Base-by-base conservation (phyloP, 2,113 vertebrate genomes). In the Zapus hudsonius region DNA sequence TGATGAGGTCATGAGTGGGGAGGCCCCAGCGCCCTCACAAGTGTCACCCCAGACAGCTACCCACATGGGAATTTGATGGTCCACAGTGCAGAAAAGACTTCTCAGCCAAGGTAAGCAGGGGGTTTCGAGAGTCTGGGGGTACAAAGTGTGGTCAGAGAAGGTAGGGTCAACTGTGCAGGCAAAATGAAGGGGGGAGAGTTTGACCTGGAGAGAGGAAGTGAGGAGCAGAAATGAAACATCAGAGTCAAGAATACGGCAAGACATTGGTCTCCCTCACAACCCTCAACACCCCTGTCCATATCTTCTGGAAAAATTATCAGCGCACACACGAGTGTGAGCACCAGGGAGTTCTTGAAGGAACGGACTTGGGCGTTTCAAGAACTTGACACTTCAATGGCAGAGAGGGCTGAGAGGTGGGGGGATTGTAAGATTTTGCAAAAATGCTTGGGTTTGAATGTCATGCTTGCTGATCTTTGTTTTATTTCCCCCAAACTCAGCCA, bases 321-420 rank as follows among this genome's bases (percentile, higher is more conserved):
- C 44, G 3, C 16, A 16, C 40, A 5, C 0, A 0, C 17, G 47
- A 13, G 25, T 22, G 19, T 52, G 6, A 12, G 59, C 23, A 6
- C n/a, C 5, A 27, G 25, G 16, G 73, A 36, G 38, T 22, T 70
- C 52, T 36, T 25, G 19, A 42, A 72, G 23, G 25, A 61, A 47
- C 38, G 27, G 13, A 27, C 17, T 0, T n/a, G n/a, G n/a, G 0
- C 38, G 9, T 10, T 13, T 47, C 2, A 44, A 47, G 38, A 29
- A 4, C 3, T 67, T 16, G 42, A 23, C 31, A 3, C 0, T 0
- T 16, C 2, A 19, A 59, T 63, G 36, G 44, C 13, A 9, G 59
- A 36, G 72, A 36, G 44, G 55, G 52, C 59, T 2, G 3, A 44
- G 64, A 31, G 40, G 3, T 5, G 42, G 10, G 6, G 23, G 19